Evolutionary conservation across 2,888 invertebrate genomes (phyloP), one percentile per base, ranked within the genome.

Genomic region (Osedax fenrisi): DNA sequence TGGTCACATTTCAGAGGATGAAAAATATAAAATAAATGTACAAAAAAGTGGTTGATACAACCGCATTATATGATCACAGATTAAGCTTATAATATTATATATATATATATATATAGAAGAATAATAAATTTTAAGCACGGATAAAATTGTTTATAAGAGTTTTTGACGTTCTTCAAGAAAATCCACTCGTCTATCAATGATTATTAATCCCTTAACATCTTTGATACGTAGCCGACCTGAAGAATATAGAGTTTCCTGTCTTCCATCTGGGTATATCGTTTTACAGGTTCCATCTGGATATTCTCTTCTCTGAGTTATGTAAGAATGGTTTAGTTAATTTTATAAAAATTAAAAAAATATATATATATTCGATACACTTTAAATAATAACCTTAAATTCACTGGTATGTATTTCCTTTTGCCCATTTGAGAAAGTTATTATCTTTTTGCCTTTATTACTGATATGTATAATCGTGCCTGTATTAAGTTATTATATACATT

Each of bases 211-310:
- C 79, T 90, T 89, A 81, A 89, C 89, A 84, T 94, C 92, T 85
- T 92, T 94, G 74, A 93, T 88, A 72, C 94, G 87, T 24, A 93
- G 87, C 74, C 94, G 87, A 0, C 95, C 95, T 79, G 90, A 91
- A 0, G 91, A 88, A 83, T 94, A 95, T n/a, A 91, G 87, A 0
- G 94, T 94, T 85, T 94, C 94, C 77, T 91, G 90, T 0, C 90
- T 89, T 5, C 94, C 95, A 84, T 94, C 92, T 0, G 89, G 89
- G 86, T 92, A 93, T 0, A 94, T 87, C 66, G 92, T 88, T 85
- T 94, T 94, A 0, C 92, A 89, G 0, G 94, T 94, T 1, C 94
- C 94, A 85, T 95, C 92, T 0, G 93, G 93, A 85, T 91, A 95
- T 83, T 94, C 92, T 27, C 94, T 88, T 80, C 91, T 89, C 90